Evolutionary conservation across 2,797 vertebrate genomes (phyloP), one percentile per base, ranked within the genome.

Genomic region (Mastacembelus armatus): DNA sequence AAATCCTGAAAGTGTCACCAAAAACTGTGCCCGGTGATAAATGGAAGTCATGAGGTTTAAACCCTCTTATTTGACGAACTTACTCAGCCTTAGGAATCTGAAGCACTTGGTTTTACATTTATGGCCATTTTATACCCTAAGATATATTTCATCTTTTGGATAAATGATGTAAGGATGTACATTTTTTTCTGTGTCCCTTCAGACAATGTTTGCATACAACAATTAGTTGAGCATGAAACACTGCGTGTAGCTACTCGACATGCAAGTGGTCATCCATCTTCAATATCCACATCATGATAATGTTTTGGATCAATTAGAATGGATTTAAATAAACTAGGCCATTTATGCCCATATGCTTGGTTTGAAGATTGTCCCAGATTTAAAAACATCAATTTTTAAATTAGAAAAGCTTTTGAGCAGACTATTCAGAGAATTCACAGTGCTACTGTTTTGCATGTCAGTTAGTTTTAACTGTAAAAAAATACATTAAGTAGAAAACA

Each of bases 1-100:
- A 38, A 21, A 42, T 42, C n/a, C n/a, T n/a, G 92, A 67, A 65
- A 68, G 45, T 8, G 49, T 11, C 18, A 40, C 11, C 18, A 40
- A 36, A 32, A 15, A 42, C 21, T 10, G 16, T 15, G 19, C 4
- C 55, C 11, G 30, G 19, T 11, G 19, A 22, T 8, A 43, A 47
- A 22, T 40, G 21, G 18, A 42, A 40, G 11, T 33, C 10, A 7
- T 22, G 15, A 16, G 3, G 12, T 49, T 52, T 27, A 2, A 50
- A 44, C 29, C 42, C 12, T 60, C 22, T 4, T 10, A n/a, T 35
- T 26, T 40, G 22, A 32, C 10, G 15, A 52, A 63, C 5, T 10
- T 16, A 21, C 9, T 21, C 40, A 11, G 32, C 18, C 9, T 16
- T 52, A 11, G n/a, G 27, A 55, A 65, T 32, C 16, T 29, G 21